Conservation (phyloP, 2,113 vertebrate species). For the Eptesicus fuscus region DNA sequence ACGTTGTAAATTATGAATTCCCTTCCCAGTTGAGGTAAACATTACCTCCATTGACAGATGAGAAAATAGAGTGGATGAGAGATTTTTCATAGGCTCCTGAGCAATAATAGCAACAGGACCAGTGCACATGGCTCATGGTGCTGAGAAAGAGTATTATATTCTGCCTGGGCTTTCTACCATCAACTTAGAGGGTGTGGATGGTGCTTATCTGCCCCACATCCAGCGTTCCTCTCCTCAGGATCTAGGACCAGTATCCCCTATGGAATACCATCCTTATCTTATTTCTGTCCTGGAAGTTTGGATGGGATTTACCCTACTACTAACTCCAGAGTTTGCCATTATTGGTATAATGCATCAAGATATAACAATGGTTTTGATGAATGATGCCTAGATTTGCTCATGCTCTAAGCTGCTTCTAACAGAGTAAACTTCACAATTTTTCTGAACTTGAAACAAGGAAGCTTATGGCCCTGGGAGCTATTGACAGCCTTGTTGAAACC, state of each 20-base stretch:
- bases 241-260: not conserved
- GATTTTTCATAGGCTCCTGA: not conserved
- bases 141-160: not conserved
- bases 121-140: not conserved
- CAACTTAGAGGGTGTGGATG: not conserved
- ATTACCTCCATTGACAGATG: not conserved
- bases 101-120: not conserved
- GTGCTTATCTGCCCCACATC: not conserved
- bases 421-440: not conserved
- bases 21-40: not conserved
- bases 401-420: not conserved
- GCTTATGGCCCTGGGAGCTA: fast-evolving
- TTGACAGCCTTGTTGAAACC: not conserved
- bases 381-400: not conserved
- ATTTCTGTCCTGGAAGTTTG: not conserved
- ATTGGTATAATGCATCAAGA: not conserved
- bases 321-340: not conserved
- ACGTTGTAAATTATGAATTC: not conserved
- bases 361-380: no score
- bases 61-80: not conserved
- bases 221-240: not conserved
- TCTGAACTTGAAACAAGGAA: not conserved
- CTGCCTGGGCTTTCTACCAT: not conserved
- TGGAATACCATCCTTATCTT: not conserved
- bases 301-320: not conserved